These are phyloP conservation scores for Electrona antarctica DNA, from an alignment of 2,113 vertebrate species.

Conservation along the genomic window DNA sequence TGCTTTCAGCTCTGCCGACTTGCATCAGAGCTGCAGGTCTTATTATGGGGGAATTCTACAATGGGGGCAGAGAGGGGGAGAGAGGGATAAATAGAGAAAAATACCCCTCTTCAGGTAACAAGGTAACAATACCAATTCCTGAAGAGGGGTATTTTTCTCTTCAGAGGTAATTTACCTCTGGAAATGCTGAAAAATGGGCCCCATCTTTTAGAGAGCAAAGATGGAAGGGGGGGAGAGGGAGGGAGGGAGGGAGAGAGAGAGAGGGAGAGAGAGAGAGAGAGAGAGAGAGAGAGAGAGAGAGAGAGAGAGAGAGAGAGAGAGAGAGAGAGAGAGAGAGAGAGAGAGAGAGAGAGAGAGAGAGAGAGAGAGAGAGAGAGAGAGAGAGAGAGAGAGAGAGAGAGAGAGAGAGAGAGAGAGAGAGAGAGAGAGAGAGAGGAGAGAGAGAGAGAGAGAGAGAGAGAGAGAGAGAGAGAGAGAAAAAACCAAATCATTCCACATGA, in stretches of 20 bases:
- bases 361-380: constrained; percentile 4
- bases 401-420: not conserved
- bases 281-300: not conserved
- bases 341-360: not conserved
- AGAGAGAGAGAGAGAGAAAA: constrained; percentile 11
- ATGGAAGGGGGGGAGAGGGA: constrained; percentile 4
- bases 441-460: not conserved
- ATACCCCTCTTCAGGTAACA: constrained; percentile 64
- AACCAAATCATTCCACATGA: no score
- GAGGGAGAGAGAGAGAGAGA: constrained; percentile 8
- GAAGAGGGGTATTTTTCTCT: constrained; percentile 19
- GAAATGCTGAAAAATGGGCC: constrained; percentile 64
- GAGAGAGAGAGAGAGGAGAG: constrained; percentile 4
- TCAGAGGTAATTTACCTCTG: constrained; percentile 69
- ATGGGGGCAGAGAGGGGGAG: not conserved
- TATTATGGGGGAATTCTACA: no score
- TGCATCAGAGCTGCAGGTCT: no score
- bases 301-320: not conserved
- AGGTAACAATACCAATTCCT: constrained; percentile 33
- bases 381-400: not conserved
- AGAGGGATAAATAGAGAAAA: constrained; percentile 44
- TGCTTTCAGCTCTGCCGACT: no score
- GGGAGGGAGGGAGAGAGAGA: not conserved
- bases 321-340: constrained; percentile 17
- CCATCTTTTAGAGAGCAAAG: constrained; percentile 56